phyloP scores from a whole-genome alignment of 2,888 invertebrate genomes.

The Cotesia congregata region DNA sequence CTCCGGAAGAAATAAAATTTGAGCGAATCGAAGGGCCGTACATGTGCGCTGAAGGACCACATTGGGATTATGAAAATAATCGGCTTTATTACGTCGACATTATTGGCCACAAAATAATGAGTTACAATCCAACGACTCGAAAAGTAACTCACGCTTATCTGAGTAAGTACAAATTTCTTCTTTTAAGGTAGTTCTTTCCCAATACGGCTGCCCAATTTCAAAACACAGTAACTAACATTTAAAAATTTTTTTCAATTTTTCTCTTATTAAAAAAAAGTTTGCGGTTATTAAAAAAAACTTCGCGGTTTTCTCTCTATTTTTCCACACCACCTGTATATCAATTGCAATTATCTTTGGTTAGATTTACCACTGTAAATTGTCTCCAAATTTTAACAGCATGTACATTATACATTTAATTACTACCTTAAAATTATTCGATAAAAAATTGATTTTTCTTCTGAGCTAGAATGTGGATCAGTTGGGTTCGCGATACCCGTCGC shows the following conservation, averaged over 20 bases:
- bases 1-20: slow-evolving; percentile 16
- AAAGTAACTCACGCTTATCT: slow-evolving; percentile 54
- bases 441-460: not conserved
- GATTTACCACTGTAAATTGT: too few relatives aligned
- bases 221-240: too few relatives aligned
- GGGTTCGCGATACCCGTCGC: slow-evolving; percentile 68
- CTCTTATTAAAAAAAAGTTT: too few relatives aligned
- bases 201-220: too few relatives aligned
- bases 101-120: slow-evolving; percentile 70
- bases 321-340: too few relatives aligned
- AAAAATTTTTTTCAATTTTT: too few relatives aligned
- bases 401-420: too few relatives aligned
- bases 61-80: slow-evolving; percentile 74
- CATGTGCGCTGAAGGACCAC: slow-evolving; percentile 76
- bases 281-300: too few relatives aligned
- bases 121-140: slow-evolving; percentile 73
- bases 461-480: slow-evolving; percentile 52
- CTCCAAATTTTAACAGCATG: too few relatives aligned
- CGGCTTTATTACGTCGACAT: slow-evolving; percentile 78
- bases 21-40: slow-evolving; percentile 55
- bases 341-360: too few relatives aligned
- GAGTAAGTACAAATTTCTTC: slow-evolving; percentile 46
- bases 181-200: too few relatives aligned
- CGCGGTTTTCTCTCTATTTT: too few relatives aligned
- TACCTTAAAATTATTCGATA: not conserved